Conservation (phyloP, 2,888 invertebrate genomes). For the Agapetus fuscipes region DNA sequence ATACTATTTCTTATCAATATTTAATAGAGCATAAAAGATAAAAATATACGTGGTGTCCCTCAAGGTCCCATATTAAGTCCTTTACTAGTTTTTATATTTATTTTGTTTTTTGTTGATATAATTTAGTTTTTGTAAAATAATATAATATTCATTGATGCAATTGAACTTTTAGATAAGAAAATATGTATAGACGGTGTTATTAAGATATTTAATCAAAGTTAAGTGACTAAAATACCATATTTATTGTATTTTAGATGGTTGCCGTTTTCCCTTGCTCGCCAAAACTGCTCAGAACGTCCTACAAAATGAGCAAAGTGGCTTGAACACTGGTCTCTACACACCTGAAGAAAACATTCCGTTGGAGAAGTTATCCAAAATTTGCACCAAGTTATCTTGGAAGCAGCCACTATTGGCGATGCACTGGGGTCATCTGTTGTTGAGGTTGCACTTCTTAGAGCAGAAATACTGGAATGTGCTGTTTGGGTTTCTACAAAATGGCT, state of each 20-base stretch:
- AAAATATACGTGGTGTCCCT: too few relatives aligned
- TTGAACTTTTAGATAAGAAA: too few relatives aligned
- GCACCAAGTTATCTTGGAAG: constrained; percentile 42
- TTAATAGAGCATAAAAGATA: too few relatives aligned
- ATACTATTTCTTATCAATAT: too few relatives aligned
- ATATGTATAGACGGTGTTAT: neutral
- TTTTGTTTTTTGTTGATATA: too few relatives aligned
- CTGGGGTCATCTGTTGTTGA: constrained; percentile 69
- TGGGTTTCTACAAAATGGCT: constrained; percentile 34
- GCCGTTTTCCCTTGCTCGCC: constrained; percentile 38
- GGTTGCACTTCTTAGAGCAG: constrained; percentile 61
- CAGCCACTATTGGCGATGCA: constrained; percentile 63
- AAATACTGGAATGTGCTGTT: constrained; percentile 60
- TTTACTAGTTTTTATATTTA: too few relatives aligned
- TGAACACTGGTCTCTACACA: constrained; percentile 41
- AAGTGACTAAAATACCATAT: too few relatives aligned
- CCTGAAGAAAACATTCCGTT: constrained; percentile 46
- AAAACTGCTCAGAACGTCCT: constrained; percentile 40
- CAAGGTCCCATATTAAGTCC: too few relatives aligned
- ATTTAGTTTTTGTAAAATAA: too few relatives aligned
- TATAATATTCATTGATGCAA: too few relatives aligned
- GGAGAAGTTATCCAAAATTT: constrained; percentile 45
- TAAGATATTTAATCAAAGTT: too few relatives aligned
- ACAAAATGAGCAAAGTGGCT: constrained; percentile 40
- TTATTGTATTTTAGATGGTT: constrained; percentile 39